A percentile compares a stretch with the other conserved stretches of the same genome.
phyloP scores from a whole-genome alignment of 2,888 invertebrate genomes.

The Heliconius ethilla region DNA sequence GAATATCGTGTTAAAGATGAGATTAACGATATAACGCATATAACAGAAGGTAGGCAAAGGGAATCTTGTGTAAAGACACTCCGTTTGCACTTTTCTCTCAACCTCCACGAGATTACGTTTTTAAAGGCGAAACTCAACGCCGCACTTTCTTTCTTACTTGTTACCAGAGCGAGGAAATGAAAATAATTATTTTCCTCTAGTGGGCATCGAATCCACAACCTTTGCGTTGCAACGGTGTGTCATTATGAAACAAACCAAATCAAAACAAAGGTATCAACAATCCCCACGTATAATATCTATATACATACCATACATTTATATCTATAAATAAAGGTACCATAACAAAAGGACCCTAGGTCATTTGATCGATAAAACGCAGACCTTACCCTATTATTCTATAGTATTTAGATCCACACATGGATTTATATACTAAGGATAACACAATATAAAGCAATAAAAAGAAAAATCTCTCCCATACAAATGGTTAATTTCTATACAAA shows the following conservation, averaged over 20 bases:
- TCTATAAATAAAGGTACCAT: neutral
- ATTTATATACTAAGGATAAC: neutral
- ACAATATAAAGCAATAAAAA: neutral
- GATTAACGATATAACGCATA: too few species aligned
- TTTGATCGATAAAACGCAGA: neutral
- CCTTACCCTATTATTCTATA: neutral
- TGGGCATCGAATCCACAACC: too few species aligned
- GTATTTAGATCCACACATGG: neutral
- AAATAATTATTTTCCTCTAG: too few species aligned
- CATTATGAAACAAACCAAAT: neutral
- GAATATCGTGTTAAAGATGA: too few species aligned
- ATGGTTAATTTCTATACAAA: neutral
- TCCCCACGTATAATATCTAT: neutral
- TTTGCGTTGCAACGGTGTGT: too few species aligned
- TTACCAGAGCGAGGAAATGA: too few species aligned
- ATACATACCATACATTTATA: neutral
- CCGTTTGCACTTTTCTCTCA: too few species aligned
- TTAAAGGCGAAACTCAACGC: too few species aligned
- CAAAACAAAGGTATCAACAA: neutral
- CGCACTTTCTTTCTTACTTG: too few species aligned
- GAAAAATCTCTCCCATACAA: neutral
- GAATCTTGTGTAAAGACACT: too few species aligned
- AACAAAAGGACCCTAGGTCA: conserved; percentile 9
- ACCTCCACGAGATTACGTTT: too few species aligned
- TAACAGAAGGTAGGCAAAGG: too few species aligned